Conservation (phyloP, 2,797 vertebrate genomes). For the Prunella strophiata region DNA sequence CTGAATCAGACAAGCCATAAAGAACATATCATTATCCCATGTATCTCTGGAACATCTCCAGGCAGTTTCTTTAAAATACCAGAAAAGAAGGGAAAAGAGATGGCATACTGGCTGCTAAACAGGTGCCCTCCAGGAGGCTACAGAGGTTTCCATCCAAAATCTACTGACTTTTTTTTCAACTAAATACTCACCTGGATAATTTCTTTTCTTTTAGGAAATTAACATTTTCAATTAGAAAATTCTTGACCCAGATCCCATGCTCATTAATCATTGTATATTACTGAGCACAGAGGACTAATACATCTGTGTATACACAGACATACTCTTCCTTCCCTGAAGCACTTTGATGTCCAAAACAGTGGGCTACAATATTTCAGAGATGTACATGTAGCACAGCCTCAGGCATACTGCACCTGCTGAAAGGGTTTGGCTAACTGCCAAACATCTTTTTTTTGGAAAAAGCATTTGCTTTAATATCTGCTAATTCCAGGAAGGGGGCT, state of each 20-base stretch:
- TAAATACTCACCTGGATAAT: not conserved
- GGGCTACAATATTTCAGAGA: constrained; percentile 23
- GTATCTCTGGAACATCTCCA: not conserved
- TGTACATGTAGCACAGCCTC: not conserved
- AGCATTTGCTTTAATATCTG: constrained; percentile 47
- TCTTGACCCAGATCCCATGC: constrained; percentile 1
- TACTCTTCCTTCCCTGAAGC: not conserved
- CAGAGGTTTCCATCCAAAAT: not conserved
- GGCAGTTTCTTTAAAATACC: not conserved
- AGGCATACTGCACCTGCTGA: constrained; percentile 46
- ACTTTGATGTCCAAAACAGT: constrained; percentile 23
- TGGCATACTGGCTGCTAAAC: not conserved
- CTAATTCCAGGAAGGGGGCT: constrained; percentile 40
- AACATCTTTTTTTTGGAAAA: constrained; percentile 1
- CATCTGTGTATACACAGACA: not conserved
- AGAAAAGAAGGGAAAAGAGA: not conserved
- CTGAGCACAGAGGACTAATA: constrained; percentile 11
- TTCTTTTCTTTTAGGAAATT: not conserved
- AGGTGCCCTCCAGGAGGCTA: not conserved
- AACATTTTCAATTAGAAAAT: constrained; percentile 30
- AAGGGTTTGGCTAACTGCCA: constrained; percentile 31
- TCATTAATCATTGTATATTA: constrained; percentile 33
- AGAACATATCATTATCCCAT: not conserved
- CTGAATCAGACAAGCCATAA: not conserved
- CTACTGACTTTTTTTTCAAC: not conserved